Conservation (phyloP, 1,140 invertebrate species). For the Dryas iulia region DNA sequence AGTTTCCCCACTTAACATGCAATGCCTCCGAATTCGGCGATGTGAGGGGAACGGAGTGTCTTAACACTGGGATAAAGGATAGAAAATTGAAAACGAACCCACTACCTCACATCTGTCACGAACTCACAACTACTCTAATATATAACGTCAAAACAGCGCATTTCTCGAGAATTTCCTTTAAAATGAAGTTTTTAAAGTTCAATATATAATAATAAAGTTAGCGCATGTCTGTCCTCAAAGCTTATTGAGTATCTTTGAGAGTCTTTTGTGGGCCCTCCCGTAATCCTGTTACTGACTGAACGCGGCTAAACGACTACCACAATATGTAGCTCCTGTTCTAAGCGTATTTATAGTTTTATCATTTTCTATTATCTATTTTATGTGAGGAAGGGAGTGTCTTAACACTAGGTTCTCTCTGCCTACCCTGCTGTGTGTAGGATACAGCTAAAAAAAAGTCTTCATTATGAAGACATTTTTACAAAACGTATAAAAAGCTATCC, state of each 20-base stretch:
- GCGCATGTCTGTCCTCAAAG: constrained; percentile 6
- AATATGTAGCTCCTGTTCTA: background rate
- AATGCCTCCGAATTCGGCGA: no score
- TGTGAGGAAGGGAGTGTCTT: no score
- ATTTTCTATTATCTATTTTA: background rate
- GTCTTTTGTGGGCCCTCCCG: constrained; percentile 7
- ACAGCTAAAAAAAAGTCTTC: no score
- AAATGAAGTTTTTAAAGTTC: background rate
- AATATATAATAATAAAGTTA: background rate
- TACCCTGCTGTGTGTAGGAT: no score
- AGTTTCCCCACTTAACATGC: no score
- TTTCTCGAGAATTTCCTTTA: background rate
- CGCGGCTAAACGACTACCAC: background rate
- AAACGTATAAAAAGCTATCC: no score
- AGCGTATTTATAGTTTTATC: background rate
- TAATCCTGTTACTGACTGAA: constrained; percentile 9
- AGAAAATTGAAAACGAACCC: no score
- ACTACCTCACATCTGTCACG: background rate
- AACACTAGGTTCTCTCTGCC: no score
- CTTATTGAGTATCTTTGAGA: constrained; percentile 14
- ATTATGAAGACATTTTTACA: no score
- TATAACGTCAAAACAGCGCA: no score
- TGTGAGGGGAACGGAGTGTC: no score
- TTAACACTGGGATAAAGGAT: no score
- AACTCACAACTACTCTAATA: background rate